These are phyloP conservation scores for Apogon talboti DNA, from an alignment of 2,797 vertebrate species.

Conservation along the genomic window DNA sequence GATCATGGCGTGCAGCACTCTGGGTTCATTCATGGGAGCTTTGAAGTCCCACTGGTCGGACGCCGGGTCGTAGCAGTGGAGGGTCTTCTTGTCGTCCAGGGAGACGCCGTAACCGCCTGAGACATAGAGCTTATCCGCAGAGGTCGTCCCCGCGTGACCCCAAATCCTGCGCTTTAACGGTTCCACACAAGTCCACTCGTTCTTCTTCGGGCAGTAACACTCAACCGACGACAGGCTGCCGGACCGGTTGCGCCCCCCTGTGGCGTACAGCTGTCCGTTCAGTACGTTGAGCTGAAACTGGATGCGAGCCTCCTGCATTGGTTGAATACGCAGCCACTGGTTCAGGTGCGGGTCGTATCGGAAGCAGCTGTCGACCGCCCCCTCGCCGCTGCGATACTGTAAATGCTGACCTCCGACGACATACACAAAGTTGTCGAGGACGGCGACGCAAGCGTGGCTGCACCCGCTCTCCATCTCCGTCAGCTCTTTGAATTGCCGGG, in stretches of 20 bases:
- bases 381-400: slow-evolving; percentile 96
- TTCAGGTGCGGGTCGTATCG: slow-evolving; percentile 94
- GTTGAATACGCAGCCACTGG: slow-evolving; percentile 93
- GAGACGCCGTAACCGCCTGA: slow-evolving; percentile 96
- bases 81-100: slow-evolving; percentile 93
- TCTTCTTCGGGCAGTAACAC: slow-evolving; percentile 91
- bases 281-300: slow-evolving; percentile 95
- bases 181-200: slow-evolving; percentile 92
- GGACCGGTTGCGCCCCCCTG: slow-evolving; percentile 93
- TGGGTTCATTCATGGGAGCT: slow-evolving; percentile 93
- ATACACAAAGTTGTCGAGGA: slow-evolving; percentile 96
- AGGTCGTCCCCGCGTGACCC: slow-evolving; percentile 92
- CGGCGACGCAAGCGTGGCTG: slow-evolving; percentile 94
- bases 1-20: slow-evolving; percentile 95
- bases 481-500: slow-evolving; percentile 93
- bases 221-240: slow-evolving; percentile 96
- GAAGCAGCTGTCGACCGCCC: slow-evolving; percentile 90
- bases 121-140: slow-evolving; percentile 88
- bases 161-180: slow-evolving; percentile 94
- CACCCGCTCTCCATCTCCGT: slow-evolving; percentile 92
- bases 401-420: slow-evolving; percentile 93
- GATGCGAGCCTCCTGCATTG: slow-evolving; percentile 95
- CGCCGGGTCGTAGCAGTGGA: slow-evolving; percentile 91
- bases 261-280: slow-evolving; percentile 90
- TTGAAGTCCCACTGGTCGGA: slow-evolving; percentile 92